Conservation (phyloP, 1,140 invertebrate genomes). For the Caerostris darwini region DNA sequence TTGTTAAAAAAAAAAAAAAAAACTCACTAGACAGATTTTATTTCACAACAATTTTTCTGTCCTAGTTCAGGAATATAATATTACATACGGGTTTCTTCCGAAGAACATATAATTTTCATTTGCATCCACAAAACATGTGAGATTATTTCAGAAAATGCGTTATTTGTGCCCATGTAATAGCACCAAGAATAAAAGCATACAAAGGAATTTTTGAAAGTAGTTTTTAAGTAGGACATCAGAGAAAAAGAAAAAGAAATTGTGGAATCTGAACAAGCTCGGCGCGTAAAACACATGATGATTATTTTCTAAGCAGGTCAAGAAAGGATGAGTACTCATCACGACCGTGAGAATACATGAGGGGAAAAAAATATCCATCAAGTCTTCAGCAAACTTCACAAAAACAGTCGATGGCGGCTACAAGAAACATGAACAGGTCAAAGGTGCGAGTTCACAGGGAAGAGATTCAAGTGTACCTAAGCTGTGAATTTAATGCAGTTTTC, state of each 20-base stretch:
- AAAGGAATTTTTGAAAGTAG: background rate
- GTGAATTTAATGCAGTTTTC: constrained; percentile 23
- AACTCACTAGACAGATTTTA: too few relatives aligned
- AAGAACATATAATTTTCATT: too few relatives aligned
- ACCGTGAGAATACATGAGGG: constrained; percentile 33
- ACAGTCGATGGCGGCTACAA: background rate
- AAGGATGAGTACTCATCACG: background rate
- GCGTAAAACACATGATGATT: background rate
- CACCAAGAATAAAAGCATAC: background rate
- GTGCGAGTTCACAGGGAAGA: constrained; percentile 39
- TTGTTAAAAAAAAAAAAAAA: too few relatives aligned
- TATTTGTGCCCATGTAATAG: background rate
- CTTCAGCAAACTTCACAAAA: background rate
- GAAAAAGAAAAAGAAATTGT: background rate
- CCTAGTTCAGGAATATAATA: too few relatives aligned
- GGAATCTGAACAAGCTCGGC: background rate
- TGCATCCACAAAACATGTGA: too few relatives aligned
- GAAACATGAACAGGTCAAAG: constrained; percentile 16
- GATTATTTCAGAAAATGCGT: too few relatives aligned
- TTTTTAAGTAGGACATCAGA: background rate
- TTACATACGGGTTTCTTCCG: too few relatives aligned
- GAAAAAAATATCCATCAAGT: background rate
- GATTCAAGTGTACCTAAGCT: background rate
- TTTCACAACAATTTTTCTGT: too few relatives aligned
- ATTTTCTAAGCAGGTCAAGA: constrained; percentile 3